Conservation (phyloP, 30 jellyfish, hydroid and myxozoan species). For the Euphysa ruthae region DNA sequence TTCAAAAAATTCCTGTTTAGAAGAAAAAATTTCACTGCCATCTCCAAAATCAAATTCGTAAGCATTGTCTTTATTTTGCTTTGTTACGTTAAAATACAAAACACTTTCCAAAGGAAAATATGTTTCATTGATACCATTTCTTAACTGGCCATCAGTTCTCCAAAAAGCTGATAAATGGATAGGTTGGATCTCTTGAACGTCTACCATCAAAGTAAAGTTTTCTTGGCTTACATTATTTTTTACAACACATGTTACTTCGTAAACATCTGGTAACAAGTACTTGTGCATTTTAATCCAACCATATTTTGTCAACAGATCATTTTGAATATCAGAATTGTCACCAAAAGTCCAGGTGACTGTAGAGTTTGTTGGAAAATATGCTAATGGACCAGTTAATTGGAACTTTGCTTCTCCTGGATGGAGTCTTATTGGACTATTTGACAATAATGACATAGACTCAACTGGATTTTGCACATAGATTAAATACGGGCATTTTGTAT, state of each 20-base stretch:
- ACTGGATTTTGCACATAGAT: constrained; percentile 60
- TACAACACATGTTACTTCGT: constrained; percentile 20
- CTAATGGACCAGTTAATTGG: constrained; percentile 40
- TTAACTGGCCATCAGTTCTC: background rate
- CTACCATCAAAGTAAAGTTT: constrained; percentile 30
- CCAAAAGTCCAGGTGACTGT: constrained; percentile 77
- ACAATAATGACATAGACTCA: constrained; percentile 20
- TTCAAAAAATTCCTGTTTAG: constrained; percentile 4
- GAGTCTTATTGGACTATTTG: constrained; percentile 67
- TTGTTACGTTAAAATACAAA: constrained; percentile 39
- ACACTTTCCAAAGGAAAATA: constrained; percentile 46
- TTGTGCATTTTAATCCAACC: constrained; percentile 20
- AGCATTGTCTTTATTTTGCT: constrained; percentile 54
- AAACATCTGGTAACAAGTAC: constrained; percentile 50
- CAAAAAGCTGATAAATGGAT: constrained; percentile 9
- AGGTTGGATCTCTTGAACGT: constrained; percentile 68
- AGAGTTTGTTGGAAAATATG: constrained; percentile 71
- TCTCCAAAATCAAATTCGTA: constrained; percentile 52
- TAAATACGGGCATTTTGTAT: constrained; percentile 24
- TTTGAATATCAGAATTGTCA: constrained; percentile 42
- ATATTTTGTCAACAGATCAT: constrained; percentile 6
- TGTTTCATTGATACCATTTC: constrained; percentile 36
- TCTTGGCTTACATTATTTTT: constrained; percentile 64
- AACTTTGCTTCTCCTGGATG: constrained; percentile 52
- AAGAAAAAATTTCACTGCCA: constrained; percentile 15